phyloP scores from a whole-genome alignment of 2,797 vertebrate species.

The Notoglanidium macrostoma region DNA sequence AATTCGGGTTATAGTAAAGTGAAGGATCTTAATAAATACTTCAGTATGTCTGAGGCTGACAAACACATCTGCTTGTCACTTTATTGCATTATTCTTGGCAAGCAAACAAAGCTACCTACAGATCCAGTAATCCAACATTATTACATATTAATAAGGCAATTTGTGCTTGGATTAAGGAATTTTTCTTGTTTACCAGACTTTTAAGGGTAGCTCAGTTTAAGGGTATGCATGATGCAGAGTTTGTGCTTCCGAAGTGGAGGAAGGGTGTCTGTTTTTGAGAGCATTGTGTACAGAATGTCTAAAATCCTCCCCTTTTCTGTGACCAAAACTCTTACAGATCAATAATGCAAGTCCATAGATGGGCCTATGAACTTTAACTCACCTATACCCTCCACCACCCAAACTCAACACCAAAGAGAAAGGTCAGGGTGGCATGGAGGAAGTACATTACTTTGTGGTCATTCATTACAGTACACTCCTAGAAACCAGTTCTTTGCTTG shows the following conservation, averaged over 20 bases:
- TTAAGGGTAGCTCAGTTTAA: constrained; percentile 46
- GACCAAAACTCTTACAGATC: not conserved
- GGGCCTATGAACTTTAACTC: not conserved
- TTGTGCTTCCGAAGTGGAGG: not conserved
- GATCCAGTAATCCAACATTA: constrained; percentile 67
- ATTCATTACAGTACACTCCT: not conserved
- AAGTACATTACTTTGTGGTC: not conserved
- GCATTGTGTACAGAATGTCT: not conserved
- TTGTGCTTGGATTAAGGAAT: constrained; percentile 63
- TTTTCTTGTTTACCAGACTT: constrained; percentile 53
- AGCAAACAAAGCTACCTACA: constrained; percentile 66
- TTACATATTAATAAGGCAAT: constrained; percentile 71
- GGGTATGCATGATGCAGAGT: not conserved
- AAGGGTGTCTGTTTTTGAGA: constrained; percentile 17
- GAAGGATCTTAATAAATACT: constrained; percentile 15
- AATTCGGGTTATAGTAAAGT: not conserved
- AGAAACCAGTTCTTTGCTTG: not conserved
- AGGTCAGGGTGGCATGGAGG: not conserved
- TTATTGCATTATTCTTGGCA: constrained; percentile 64
- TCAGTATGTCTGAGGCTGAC: constrained; percentile 63
- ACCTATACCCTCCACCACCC: not conserved
- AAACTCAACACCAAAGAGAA: not conserved
- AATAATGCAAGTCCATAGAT: not conserved
- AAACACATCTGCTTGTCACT: constrained; percentile 71
- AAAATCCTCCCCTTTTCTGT: not conserved